Conservation (phyloP, 2,113 vertebrate species). For the Ciconia boyciana region DNA sequence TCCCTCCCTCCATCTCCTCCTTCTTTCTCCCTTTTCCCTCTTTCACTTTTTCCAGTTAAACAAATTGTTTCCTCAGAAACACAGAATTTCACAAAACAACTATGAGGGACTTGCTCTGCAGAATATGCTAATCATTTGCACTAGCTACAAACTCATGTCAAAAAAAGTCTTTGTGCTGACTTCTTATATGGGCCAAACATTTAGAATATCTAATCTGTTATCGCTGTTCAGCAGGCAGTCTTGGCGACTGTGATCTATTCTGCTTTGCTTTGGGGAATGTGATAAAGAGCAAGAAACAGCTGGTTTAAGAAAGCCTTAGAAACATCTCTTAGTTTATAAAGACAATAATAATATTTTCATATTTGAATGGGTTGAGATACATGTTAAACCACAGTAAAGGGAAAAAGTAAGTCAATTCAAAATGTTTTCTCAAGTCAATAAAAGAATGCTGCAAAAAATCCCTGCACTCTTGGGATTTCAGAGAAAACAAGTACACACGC, state of each 20-base stretch:
- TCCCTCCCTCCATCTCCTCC: not conserved
- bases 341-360: constrained; percentile 79
- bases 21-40: not conserved
- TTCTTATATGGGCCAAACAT: constrained; percentile 56
- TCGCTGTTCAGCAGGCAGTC: constrained; percentile 74
- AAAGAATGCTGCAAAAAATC: constrained; percentile 32
- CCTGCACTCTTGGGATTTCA: constrained; percentile 29
- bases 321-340: constrained; percentile 72
- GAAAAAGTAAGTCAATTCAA: constrained; percentile 55
- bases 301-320: constrained; percentile 71
- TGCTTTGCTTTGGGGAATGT: constrained; percentile 80
- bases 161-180: constrained; percentile 32
- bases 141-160: constrained; percentile 9
- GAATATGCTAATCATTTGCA: not conserved
- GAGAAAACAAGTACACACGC: constrained; percentile 44
- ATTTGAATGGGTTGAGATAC: constrained; percentile 64
- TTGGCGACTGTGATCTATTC: constrained; percentile 71
- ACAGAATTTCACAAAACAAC: not conserved
- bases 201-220: constrained; percentile 84
- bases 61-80: constrained; percentile 26
- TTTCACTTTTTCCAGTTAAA: constrained; percentile 5
- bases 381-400: constrained; percentile 58
- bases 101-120: not conserved
- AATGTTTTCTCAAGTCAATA: constrained; percentile 70
- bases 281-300: constrained; percentile 81